Conservation (phyloP, 2,113 vertebrate species). For the Pao palembangensis region DNA sequence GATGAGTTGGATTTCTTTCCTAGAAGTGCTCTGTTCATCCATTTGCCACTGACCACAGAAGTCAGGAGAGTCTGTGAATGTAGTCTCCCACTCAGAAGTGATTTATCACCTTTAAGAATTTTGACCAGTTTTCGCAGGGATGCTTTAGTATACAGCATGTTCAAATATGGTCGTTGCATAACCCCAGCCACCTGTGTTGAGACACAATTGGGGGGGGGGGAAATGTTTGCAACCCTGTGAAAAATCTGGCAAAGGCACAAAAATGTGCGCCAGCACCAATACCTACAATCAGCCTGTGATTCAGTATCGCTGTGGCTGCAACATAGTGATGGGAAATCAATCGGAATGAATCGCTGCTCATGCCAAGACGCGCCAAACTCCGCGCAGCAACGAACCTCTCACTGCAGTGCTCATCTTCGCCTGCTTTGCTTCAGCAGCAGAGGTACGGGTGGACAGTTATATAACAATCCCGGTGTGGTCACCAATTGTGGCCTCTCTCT, state of each 20-base stretch:
- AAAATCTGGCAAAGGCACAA: not conserved
- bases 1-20: constrained; percentile 19
- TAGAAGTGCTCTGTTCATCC: constrained; percentile 47
- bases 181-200: constrained; percentile 3
- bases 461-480: constrained; percentile 43
- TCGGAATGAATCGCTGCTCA: constrained; percentile 13
- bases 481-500: constrained; percentile 45
- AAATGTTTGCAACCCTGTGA: constrained; percentile 1
- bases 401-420: constrained; percentile 20
- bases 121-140: constrained; percentile 25
- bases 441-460: constrained; percentile 29
- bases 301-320: constrained; percentile 10
- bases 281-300: constrained; percentile 14
- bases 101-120: constrained; percentile 43
- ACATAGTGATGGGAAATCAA: constrained; percentile 21
- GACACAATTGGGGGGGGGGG: not conserved
- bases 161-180: constrained; percentile 25
- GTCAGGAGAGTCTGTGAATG: constrained; percentile 63
- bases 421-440: constrained; percentile 22
- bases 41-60: constrained; percentile 55
- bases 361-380: not conserved
- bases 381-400: not conserved
- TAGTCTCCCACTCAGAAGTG: constrained; percentile 56
- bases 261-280: not conserved
- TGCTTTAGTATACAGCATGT: constrained; percentile 8